phyloP scores from a whole-genome alignment of 1,140 invertebrate genomes.

The Trichoplusia ni region DNA sequence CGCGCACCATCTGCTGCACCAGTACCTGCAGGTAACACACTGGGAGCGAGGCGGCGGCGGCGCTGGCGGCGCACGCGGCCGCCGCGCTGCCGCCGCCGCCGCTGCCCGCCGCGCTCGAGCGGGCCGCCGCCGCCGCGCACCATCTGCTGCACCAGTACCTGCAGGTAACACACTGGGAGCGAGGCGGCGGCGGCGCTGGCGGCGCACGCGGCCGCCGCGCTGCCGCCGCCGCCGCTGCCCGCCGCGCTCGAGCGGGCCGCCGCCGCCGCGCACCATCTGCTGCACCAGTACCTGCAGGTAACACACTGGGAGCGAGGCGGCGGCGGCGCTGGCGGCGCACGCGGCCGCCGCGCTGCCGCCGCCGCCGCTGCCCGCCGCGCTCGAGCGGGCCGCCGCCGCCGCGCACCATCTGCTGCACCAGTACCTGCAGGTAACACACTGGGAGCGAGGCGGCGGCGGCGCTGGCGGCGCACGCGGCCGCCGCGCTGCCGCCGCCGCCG shows the following conservation, averaged over 20 bases:
- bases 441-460: constrained; percentile 47
- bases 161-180: no score
- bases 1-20: constrained; percentile 50
- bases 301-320: not conserved
- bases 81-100: constrained; percentile 44
- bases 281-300: no score
- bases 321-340: not conserved
- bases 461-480: not conserved
- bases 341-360: constrained; percentile 27
- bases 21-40: no score
- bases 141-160: constrained; percentile 69
- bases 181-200: not conserved
- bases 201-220: not conserved
- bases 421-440: no score
- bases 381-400: constrained; percentile 66
- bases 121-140: constrained; percentile 66
- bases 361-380: constrained; percentile 59
- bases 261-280: constrained; percentile 62
- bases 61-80: not conserved
- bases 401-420: constrained; percentile 69
- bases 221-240: constrained; percentile 55
- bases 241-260: constrained; percentile 66
- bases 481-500: constrained; percentile 44
- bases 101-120: constrained; percentile 62
- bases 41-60: not conserved